These are phyloP conservation scores for Pelmatolapia mariae DNA, from an alignment of 2,113 vertebrate species.

Conservation along the genomic window DNA sequence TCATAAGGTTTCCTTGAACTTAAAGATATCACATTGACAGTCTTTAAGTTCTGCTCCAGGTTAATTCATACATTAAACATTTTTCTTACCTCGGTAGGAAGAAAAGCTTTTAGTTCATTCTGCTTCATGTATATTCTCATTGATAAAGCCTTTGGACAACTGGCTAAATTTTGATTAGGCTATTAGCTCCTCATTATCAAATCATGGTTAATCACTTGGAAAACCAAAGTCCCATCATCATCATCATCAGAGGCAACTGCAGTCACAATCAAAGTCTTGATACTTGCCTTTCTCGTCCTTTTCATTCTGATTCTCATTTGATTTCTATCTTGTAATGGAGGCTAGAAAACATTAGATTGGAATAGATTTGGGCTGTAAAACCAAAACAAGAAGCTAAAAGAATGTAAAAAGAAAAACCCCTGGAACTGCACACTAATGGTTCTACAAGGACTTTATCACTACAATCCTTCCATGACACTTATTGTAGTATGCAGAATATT, in stretches of 20 bases:
- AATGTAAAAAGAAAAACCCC: not conserved
- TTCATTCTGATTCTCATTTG: not conserved
- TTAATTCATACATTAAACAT: not conserved
- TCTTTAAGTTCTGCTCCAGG: not conserved
- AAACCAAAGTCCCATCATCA: not conserved
- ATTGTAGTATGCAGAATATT: not conserved
- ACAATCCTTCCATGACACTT: not conserved
- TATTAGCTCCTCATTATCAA: not conserved
- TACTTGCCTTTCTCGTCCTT: not conserved
- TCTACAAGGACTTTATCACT: not conserved
- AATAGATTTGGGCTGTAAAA: not conserved
- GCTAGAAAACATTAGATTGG: not conserved
- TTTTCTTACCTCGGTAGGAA: fast-evolving
- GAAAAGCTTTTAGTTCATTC: not conserved
- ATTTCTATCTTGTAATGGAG: not conserved
- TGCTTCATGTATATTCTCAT: not conserved
- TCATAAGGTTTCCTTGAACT: not conserved
- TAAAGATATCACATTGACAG: not conserved
- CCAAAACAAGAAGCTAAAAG: not conserved
- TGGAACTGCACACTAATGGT: not conserved
- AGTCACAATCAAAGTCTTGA: not conserved
- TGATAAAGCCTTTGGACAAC: not conserved
- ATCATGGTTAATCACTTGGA: not conserved
- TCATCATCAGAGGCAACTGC: not conserved
- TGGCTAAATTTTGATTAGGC: not conserved